Evolutionary conservation across 1,140 invertebrate genomes (phyloP).

Genomic region (Drosophila asahinai): DNA sequence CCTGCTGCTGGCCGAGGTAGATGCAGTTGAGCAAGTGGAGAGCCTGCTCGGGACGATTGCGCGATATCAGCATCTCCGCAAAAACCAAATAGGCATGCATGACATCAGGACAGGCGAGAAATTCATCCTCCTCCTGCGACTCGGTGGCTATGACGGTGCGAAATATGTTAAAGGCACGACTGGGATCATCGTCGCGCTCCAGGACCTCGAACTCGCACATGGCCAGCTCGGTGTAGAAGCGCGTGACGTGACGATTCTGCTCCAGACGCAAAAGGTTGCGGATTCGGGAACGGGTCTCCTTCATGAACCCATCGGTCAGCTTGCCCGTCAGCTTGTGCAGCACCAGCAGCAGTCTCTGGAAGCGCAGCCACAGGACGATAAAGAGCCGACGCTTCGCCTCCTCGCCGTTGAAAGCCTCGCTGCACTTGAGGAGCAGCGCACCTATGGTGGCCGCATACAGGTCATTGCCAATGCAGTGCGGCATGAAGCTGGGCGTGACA

Average conservation of each 20-base stretch:
- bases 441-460: constrained; percentile 87
- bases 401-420: constrained; percentile 67
- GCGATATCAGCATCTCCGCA: constrained; percentile 62
- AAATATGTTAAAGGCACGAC: constrained; percentile 78
- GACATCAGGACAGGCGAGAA: constrained; percentile 21
- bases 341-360: constrained; percentile 86
- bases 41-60: constrained; percentile 13
- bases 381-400: constrained; percentile 85
- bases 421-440: constrained; percentile 82
- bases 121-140: background rate
- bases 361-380: constrained; percentile 87
- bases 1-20: background rate
- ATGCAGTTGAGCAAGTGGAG: constrained; percentile 38
- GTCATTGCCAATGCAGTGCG: constrained; percentile 87
- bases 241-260: constrained; percentile 75
- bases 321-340: constrained; percentile 85
- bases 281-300: constrained; percentile 86
- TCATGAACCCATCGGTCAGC: constrained; percentile 80
- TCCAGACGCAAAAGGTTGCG: constrained; percentile 87
- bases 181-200: constrained; percentile 84
- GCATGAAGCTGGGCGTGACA: constrained; percentile 87
- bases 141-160: constrained; percentile 71
- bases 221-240: constrained; percentile 88
- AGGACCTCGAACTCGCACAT: constrained; percentile 87
- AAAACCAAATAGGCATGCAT: constrained; percentile 51